A percentile compares a stretch with the other conserved stretches of the same genome.
These are phyloP conservation scores for Tympanoctomys barrerae DNA, from an alignment of 2,797 vertebrate species.

Conservation along the genomic window DNA sequence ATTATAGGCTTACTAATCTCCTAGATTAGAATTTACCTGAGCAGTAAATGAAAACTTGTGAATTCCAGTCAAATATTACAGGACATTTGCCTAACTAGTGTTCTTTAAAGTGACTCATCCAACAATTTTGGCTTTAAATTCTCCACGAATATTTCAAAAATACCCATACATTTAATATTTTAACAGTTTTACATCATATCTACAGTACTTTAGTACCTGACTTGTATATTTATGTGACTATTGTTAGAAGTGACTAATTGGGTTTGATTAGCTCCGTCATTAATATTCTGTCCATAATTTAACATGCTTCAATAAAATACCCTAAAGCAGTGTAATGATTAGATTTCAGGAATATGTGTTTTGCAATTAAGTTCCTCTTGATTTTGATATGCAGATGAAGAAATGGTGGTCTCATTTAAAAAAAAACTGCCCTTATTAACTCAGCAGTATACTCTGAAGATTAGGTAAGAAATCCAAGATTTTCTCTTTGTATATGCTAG, in stretches of 20 bases:
- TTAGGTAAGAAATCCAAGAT: slow-evolving; percentile 92
- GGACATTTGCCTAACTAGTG: slow-evolving; percentile 67
- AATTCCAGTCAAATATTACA: slow-evolving; percentile 73
- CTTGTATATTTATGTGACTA: slow-evolving; percentile 94
- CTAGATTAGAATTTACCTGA: slow-evolving; percentile 60
- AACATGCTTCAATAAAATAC: slow-evolving; percentile 94
- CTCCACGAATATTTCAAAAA: slow-evolving; percentile 85
- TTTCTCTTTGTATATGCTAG: slow-evolving; percentile 92
- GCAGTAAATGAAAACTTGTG: slow-evolving; percentile 55
- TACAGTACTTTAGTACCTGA: slow-evolving; percentile 89
- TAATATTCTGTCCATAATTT: slow-evolving; percentile 95
- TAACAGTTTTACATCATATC: slow-evolving; percentile 86
- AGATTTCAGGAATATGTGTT: slow-evolving; percentile 95
- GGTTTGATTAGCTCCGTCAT: slow-evolving; percentile 94
- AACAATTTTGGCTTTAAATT: slow-evolving; percentile 86
- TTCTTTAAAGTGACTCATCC: slow-evolving; percentile 85
- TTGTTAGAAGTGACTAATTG: slow-evolving; percentile 94
- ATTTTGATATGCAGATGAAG: slow-evolving; percentile 95
- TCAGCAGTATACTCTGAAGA: slow-evolving; percentile 92
- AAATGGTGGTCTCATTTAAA: slow-evolving; percentile 92
- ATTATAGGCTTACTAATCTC: slow-evolving; percentile 73
- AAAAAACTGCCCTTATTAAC: slow-evolving; percentile 92
- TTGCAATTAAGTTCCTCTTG: slow-evolving; percentile 94
- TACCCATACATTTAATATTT: slow-evolving; percentile 88
- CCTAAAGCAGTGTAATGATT: slow-evolving; percentile 94